Conservation (phyloP, 2,888 invertebrate species). For the Lottia scabra region DNA sequence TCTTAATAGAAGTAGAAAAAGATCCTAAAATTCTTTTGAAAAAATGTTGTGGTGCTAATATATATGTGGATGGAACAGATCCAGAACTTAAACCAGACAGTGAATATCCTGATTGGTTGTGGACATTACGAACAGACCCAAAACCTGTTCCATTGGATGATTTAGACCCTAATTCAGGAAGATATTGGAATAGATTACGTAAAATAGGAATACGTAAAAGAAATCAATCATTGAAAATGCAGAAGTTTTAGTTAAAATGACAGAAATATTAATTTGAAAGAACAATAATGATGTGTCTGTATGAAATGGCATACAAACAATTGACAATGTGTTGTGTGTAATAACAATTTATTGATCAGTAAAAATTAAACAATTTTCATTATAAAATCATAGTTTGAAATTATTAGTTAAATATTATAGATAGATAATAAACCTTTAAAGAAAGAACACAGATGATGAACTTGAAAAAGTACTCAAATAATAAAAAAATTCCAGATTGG, state of each 20-base stretch:
- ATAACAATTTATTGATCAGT: no score
- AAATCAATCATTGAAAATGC: conserved; percentile 27
- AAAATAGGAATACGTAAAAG: conserved; percentile 42
- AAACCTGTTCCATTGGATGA: conserved; percentile 78
- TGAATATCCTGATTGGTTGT: conserved; percentile 95
- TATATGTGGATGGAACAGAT: conserved; percentile 80
- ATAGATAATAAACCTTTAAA: no score
- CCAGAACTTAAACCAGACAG: conserved; percentile 79
- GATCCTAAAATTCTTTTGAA: conserved; percentile 82
- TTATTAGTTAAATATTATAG: no score
- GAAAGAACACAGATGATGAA: no score
- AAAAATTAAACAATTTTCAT: no score
- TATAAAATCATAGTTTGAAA: no score
- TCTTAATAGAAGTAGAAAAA: conserved; percentile 77
- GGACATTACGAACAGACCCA: conserved; percentile 78
- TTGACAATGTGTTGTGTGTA: no score
- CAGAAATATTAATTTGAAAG: no score
- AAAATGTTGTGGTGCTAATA: conserved; percentile 88
- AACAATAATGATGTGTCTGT: no score
- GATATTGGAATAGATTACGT: conserved; percentile 85
- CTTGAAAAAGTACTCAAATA: no score
- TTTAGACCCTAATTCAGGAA: conserved; percentile 81
- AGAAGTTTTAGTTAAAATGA: background rate
- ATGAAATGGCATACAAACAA: no score
- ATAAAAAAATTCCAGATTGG: no score